Conservation (phyloP, 2,797 vertebrate genomes). For the Cephalopachus bancanus region DNA sequence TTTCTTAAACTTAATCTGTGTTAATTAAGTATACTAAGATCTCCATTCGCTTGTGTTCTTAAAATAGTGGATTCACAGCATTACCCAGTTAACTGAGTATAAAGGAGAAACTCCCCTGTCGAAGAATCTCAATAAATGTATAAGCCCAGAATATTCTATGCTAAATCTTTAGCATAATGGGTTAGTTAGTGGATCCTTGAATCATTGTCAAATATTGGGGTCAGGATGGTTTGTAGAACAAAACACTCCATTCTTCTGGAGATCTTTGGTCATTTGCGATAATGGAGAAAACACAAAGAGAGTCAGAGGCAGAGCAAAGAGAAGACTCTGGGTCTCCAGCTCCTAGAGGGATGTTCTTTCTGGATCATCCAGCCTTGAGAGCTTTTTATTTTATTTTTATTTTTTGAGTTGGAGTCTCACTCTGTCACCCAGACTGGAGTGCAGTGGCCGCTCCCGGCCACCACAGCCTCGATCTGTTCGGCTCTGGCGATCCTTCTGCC, state of each 20-base stretch:
- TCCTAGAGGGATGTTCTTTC: background rate
- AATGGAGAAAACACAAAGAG: background rate
- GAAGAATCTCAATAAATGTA: constrained; percentile 54
- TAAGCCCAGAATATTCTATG: constrained; percentile 10
- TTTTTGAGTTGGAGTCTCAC: too few species aligned
- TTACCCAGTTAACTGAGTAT: constrained; percentile 33
- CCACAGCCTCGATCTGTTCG: too few species aligned
- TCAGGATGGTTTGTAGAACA: background rate
- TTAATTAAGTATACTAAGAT: constrained; percentile 69
- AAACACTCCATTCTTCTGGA: background rate
- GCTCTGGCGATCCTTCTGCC: too few species aligned
- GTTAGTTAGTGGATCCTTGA: constrained; percentile 32
- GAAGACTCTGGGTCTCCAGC: background rate
- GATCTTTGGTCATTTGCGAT: background rate
- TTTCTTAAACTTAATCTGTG: constrained; percentile 64
- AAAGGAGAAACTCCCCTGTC: constrained; percentile 20
- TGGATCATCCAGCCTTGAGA: constrained; percentile 39
- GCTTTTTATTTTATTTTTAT: background rate
- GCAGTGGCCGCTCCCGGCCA: too few species aligned
- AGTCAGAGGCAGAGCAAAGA: background rate
- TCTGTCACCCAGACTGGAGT: too few species aligned
- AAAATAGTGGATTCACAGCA: constrained; percentile 34
- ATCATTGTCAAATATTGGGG: constrained; percentile 48
- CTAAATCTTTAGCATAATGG: constrained; percentile 34
- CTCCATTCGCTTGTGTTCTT: constrained; percentile 64